Evolutionary conservation across 2,888 invertebrate genomes (phyloP), one percentile per base, ranked within the genome.

Genomic region (Aleiodes leptofemur): DNA sequence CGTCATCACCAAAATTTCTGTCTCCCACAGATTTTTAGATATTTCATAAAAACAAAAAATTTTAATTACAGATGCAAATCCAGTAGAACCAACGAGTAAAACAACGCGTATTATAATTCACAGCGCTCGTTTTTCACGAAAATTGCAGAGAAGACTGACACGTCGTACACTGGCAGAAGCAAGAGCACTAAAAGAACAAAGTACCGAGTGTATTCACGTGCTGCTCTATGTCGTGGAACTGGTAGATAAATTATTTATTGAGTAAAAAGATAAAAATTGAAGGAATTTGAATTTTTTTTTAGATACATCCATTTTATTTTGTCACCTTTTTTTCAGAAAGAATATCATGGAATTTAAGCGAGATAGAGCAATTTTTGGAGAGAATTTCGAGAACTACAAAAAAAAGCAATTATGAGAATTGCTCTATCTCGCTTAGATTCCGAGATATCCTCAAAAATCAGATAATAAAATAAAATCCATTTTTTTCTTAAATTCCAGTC

Each of bases 161-260:
- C 91, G 94, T 79, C 93, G 95, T 84, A 96, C 96, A 3, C 90
- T 96, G 51, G 93, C 93, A 0, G 96, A 96, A 86, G 96, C 96
- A 13, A 93, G 94, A 86, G 95, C 96, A 0, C 91, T 96, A 71
- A 95, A 94, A 87, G 94, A 95, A 78, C 96, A 96, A 87, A 93
- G 94, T 79, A 92, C 92, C 48, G 94, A 94, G 87, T 93, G 94
- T 16, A 94, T 96, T 56, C 93, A 96, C 82, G 93, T 95, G 77
- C 91, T 96, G 31, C 91, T 94, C 59, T 95, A 96, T 86, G 94
- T 95, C 9, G 94, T 94, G 16, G 95, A 96, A 90, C 87, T 96
- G 91, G 96, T 96, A 86, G 13, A 50, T 53, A 50, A 29, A 23
- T 9, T n/a, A 29, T 29, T 23, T 29, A 1, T 13, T 51, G 51